phyloP scores from a whole-genome alignment of 2,797 vertebrate species.

The Ciconia nigra region DNA sequence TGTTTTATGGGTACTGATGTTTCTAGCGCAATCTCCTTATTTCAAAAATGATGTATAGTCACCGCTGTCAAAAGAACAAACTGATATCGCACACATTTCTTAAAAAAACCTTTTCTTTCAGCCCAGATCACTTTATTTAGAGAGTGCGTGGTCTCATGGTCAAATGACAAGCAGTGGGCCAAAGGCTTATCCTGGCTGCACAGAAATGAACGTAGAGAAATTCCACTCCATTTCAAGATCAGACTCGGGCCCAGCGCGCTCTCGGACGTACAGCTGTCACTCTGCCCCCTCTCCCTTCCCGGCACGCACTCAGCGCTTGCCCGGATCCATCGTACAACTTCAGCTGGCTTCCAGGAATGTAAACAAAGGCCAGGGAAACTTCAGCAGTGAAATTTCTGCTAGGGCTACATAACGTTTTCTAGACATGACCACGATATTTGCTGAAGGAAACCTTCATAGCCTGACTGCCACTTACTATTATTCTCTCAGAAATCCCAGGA shows the following conservation, averaged over 20 bases:
- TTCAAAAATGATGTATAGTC: neutral
- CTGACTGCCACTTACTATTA: neutral
- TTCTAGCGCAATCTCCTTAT: neutral
- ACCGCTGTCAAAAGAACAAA: neutral
- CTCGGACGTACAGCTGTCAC: neutral
- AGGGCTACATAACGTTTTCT: neutral
- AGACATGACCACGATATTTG: neutral
- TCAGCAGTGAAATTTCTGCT: neutral
- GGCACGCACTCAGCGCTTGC: neutral
- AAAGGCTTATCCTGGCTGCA: neutral
- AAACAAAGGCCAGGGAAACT: conserved; percentile 16
- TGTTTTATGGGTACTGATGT: neutral
- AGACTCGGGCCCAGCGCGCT: neutral
- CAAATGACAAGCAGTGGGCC: neutral
- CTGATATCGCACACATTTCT: neutral
- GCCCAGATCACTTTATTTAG: neutral
- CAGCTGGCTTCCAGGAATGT: neutral
- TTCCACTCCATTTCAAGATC: neutral
- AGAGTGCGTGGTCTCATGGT: fast-evolving
- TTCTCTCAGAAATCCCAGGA: neutral
- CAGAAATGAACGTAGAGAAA: neutral
- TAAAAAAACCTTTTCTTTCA: neutral
- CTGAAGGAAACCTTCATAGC: neutral
- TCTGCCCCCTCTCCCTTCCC: neutral
- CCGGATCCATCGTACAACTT: neutral